phyloP scores from a whole-genome alignment of 1,140 invertebrate species.

The Andricus grossulariae region DNA sequence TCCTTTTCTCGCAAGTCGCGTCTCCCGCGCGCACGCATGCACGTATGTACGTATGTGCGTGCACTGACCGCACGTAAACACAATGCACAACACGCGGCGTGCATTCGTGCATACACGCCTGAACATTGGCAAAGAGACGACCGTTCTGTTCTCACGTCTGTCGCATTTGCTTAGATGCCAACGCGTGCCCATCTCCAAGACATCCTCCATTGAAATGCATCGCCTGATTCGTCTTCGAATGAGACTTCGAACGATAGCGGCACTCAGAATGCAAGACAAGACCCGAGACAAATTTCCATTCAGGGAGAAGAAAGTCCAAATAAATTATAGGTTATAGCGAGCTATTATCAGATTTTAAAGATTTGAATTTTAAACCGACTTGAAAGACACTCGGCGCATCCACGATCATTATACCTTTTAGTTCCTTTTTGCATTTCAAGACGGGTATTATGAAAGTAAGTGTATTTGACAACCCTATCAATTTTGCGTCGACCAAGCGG shows the following conservation, averaged over 20 bases:
- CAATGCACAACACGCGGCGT: constrained; percentile 38
- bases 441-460: too few species aligned
- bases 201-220: constrained; percentile 57
- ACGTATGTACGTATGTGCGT: constrained; percentile 15
- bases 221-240: constrained; percentile 32
- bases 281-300: constrained; percentile 46
- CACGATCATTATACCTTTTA: not conserved
- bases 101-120: constrained; percentile 28
- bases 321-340: not conserved
- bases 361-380: not conserved
- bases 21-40: not conserved
- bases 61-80: constrained; percentile 39
- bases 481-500: too few species aligned
- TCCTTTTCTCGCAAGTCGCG: not conserved
- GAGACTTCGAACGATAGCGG: constrained; percentile 2
- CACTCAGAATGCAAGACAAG: constrained; percentile 17
- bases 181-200: constrained; percentile 43
- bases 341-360: not conserved
- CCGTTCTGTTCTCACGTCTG: constrained; percentile 52
- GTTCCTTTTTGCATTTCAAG: not conserved
- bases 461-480: too few species aligned
- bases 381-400: not conserved
- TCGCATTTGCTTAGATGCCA: constrained; percentile 49
- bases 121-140: constrained; percentile 35
- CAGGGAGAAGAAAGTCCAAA: not conserved